phyloP scores from a whole-genome alignment of 2,888 invertebrate genomes.

The Meghimatium bilineatum region DNA sequence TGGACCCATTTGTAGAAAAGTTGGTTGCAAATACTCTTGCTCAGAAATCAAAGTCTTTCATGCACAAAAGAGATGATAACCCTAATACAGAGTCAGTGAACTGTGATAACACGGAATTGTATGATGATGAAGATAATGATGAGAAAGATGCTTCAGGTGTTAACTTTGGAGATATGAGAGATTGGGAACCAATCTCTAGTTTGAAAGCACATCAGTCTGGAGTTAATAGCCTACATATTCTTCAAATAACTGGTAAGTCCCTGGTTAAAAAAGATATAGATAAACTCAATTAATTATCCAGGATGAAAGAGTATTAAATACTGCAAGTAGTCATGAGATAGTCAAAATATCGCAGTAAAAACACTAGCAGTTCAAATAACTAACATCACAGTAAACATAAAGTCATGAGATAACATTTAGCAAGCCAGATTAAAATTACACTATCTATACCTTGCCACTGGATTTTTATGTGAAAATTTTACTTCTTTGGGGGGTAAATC shows the following conservation, averaged over 20 bases:
- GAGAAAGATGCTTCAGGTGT: background rate
- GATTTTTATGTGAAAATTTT: too few relatives aligned
- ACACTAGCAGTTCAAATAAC: too few relatives aligned
- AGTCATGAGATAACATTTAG: too few relatives aligned
- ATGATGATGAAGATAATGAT: background rate
- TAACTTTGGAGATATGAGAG: background rate
- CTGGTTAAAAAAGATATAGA: background rate
- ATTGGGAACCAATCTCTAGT: conserved; percentile 34
- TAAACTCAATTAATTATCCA: too few relatives aligned
- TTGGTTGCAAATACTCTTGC: background rate
- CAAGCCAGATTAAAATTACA: too few relatives aligned
- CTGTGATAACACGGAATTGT: background rate
- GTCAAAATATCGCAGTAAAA: too few relatives aligned
- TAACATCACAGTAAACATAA: too few relatives aligned
- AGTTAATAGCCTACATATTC: conserved; percentile 83
- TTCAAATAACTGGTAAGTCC: conserved; percentile 72
- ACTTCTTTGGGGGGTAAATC: too few relatives aligned
- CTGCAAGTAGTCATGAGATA: too few relatives aligned
- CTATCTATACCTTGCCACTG: too few relatives aligned
- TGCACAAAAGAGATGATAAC: too few relatives aligned
- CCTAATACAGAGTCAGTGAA: background rate
- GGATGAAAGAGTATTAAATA: too few relatives aligned
- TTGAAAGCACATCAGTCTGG: conserved; percentile 84
- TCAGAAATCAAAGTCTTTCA: background rate
- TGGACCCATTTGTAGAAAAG: conserved; percentile 57